A percentile compares a stretch with the other conserved stretches of the same genome.
phyloP scores from a whole-genome alignment of 2,888 invertebrate species.

The Drosophila mimica region DNA sequence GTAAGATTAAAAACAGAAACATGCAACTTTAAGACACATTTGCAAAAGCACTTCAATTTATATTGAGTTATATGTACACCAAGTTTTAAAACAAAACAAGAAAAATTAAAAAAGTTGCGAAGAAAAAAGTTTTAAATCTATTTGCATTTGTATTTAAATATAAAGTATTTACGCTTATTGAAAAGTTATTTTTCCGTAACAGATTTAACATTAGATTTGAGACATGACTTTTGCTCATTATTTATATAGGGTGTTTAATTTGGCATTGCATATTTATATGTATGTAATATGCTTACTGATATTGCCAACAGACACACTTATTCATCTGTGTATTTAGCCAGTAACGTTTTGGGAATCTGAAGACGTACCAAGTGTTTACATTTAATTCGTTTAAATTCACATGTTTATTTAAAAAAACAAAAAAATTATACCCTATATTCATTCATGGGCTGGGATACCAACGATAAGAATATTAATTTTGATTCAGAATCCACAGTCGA shows the following conservation, averaged over 20 bases:
- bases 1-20: slow-evolving; percentile 1
- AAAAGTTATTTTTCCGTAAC: slow-evolving; percentile 36
- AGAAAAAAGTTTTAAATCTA: slow-evolving; percentile 38
- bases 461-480: neutral
- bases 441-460: neutral
- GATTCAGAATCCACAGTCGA: neutral
- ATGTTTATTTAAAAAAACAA: slow-evolving; percentile 38
- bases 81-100: slow-evolving; percentile 7
- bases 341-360: slow-evolving; percentile 35
- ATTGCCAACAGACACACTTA: neutral
- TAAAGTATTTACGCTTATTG: slow-evolving; percentile 35
- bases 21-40: neutral
- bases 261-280: slow-evolving; percentile 23
- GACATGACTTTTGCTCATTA: neutral
- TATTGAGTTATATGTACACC: slow-evolving; percentile 4
- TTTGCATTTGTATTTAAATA: slow-evolving; percentile 56
- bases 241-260: slow-evolving; percentile 19
- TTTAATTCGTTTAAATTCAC: slow-evolving; percentile 56
- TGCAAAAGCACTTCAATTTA: slow-evolving; percentile 6
- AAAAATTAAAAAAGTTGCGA: slow-evolving; percentile 32
- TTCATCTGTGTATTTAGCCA: neutral
- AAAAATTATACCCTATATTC: neutral
- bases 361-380: slow-evolving; percentile 49
- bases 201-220: slow-evolving; percentile 12
- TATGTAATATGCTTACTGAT: slow-evolving; percentile 11